Evolutionary conservation across 2,113 vertebrate species (phyloP), one percentile per base, ranked within the genome.

Genomic region (Elephas maximus): DNA sequence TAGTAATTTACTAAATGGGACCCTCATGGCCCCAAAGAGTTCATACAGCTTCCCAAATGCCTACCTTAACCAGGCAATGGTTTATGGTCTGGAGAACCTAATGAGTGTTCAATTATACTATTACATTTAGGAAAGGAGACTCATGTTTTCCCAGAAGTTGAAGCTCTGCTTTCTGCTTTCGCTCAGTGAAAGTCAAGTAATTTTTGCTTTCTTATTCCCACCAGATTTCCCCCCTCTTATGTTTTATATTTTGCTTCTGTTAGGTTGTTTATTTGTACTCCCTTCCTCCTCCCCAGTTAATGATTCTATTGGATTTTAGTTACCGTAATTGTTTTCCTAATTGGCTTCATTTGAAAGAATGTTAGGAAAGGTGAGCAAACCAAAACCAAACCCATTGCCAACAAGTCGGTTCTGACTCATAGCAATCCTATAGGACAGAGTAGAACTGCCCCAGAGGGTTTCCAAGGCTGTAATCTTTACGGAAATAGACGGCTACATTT

Each of bases 1-100:
- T 95, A 97, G 90, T 97, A 91, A 97, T 98, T 97, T 96, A 88
- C 97, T 92, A 92, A 97, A 97, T 96, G 80, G 95, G 83, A 96
- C 96, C 93, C 95, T 96, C 80, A 97, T 92, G 93, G 96, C 87
- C 94, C 81, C 33, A 94, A 96, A 95, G 93, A 92, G 83, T 94
- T 97, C 88, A 77, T 69, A 41, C 7, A 90, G 93, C 60, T 96
- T 97, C 92, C 93, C 95, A 97, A 92, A 93, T 93, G 96, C 71
- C 96, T 97, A 93, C 93, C 93, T 97, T 97, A 97, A 97, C 76
- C 87, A 97, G 95, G 87, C 60, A 18, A 92, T 97, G 87, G 94
- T 98, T 97, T 97, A 96, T 96, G 71, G 90, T 89, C 92, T 95
- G 71, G 65, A 93, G 93, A 97, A 80, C 28, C 83, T 92, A 94